These are phyloP conservation scores for Luperina nickerlii DNA, from an alignment of 2,888 invertebrate genomes.

Conservation along the genomic window DNA sequence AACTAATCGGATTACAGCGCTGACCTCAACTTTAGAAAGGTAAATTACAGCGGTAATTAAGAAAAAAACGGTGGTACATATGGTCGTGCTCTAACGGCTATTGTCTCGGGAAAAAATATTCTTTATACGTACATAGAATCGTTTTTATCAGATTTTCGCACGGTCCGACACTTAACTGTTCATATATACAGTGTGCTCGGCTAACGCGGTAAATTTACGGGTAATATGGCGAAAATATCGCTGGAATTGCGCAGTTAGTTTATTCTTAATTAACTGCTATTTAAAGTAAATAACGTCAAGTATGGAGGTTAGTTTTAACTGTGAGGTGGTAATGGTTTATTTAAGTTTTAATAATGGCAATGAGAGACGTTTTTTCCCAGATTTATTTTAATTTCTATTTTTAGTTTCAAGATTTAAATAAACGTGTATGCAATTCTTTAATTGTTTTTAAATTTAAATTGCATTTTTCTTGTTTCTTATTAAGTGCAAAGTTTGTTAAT, in stretches of 20 bases:
- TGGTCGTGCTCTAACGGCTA: conserved; percentile 76
- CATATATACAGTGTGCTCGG: conserved; percentile 79
- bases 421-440: not conserved
- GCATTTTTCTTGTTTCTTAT: not conserved
- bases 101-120: conserved; percentile 86
- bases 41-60: conserved; percentile 81
- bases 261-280: conserved; percentile 61
- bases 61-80: conserved; percentile 81
- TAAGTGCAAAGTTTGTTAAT: too few relatives aligned
- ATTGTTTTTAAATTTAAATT: not conserved
- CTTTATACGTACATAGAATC: conserved; percentile 86
- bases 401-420: not conserved
- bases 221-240: conserved; percentile 65
- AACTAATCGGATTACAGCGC: conserved; percentile 74
- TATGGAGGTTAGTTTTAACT: conserved; percentile 20
- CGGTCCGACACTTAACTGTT: conserved; percentile 84
- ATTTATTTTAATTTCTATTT: conserved; percentile 40
- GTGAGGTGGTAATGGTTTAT: conserved; percentile 24
- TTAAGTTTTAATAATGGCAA: conserved; percentile 21
- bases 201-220: conserved; percentile 60
- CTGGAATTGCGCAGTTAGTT: conserved; percentile 52
- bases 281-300: conserved; percentile 54
- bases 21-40: conserved; percentile 84
- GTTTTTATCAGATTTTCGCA: conserved; percentile 89
- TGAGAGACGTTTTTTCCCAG: conserved; percentile 21